Percentiles rank a stretch among this genome's conserved stretches.
Evolutionary conservation across 2,113 vertebrate species (phyloP).

Genomic region (Saccopteryx bilineata): DNA sequence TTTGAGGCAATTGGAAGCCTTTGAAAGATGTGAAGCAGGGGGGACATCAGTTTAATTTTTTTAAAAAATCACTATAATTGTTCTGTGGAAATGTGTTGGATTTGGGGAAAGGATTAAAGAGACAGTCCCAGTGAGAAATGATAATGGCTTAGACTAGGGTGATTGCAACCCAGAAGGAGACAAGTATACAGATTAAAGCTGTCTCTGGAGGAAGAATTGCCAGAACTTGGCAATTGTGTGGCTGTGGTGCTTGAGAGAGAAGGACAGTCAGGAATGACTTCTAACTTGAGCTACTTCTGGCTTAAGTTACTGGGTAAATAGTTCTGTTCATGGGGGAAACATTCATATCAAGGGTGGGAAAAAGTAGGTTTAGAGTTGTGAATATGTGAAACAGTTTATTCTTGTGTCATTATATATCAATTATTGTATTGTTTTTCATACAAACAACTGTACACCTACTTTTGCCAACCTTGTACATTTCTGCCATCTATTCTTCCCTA

Average conservation of each 20-base stretch:
- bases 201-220: constrained; percentile 67
- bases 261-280: constrained; percentile 27
- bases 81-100: constrained; percentile 42
- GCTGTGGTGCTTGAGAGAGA: constrained; percentile 14
- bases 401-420: neutral
- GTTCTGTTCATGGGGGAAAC: neutral
- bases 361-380: neutral
- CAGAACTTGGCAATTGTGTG: constrained; percentile 23
- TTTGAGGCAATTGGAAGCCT: neutral
- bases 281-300: neutral
- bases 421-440: neutral
- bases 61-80: constrained; percentile 29
- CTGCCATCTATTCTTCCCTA: neutral
- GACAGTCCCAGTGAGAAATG: constrained; percentile 58
- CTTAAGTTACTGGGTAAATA: neutral
- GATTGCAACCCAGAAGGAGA: constrained; percentile 56
- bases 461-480: neutral
- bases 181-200: constrained; percentile 57
- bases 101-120: constrained; percentile 64
- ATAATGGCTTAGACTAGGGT: constrained; percentile 26
- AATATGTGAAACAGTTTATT: neutral
- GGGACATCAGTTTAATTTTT: neutral
- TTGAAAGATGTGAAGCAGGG: constrained; percentile 7
- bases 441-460: neutral
- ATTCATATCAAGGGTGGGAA: neutral